Percentiles rank a stretch among this genome's conserved stretches.
These are phyloP conservation scores for Melanostoma scalare DNA, from an alignment of 2,888 invertebrate genomes.

Conservation along the genomic window DNA sequence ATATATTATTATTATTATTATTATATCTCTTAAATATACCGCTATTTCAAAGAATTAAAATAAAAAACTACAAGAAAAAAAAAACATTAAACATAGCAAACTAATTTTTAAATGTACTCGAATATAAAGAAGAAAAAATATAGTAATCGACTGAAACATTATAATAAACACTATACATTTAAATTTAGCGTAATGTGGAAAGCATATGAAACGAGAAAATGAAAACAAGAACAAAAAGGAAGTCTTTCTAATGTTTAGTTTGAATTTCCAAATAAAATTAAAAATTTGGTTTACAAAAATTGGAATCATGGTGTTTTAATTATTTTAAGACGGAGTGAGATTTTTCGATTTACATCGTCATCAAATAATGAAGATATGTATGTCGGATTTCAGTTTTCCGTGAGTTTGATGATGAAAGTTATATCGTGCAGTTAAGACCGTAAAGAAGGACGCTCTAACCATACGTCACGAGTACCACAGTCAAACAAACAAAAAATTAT, in stretches of 20 bases:
- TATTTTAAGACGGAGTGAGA: conserved; percentile 8
- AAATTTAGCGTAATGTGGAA: conserved; percentile 63
- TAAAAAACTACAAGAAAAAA: conserved; percentile 2
- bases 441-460: too few relatives aligned
- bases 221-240: conserved; percentile 37
- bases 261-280: conserved; percentile 68
- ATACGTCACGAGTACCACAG: too few relatives aligned
- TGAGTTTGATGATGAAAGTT: too few relatives aligned
- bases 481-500: too few relatives aligned
- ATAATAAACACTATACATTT: conserved; percentile 63
- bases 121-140: conserved; percentile 51
- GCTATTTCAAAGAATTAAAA: conserved; percentile 50
- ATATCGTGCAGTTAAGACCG: too few relatives aligned
- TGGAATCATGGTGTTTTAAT: conserved; percentile 47
- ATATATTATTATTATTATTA: conserved; percentile 43
- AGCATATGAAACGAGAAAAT: conserved; percentile 29
- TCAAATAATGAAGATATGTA: too few relatives aligned
- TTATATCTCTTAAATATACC: conserved; percentile 53
- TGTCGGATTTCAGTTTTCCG: too few relatives aligned
- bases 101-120: conserved; percentile 66
- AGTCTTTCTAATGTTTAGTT: conserved; percentile 61
- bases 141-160: conserved; percentile 69
- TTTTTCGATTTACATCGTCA: not conserved
- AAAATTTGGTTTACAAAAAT: conserved; percentile 66
- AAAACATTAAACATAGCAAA: conserved; percentile 43